These are phyloP conservation scores for Steatornis caripensis DNA, from an alignment of 2,113 vertebrate genomes.

Conservation along the genomic window DNA sequence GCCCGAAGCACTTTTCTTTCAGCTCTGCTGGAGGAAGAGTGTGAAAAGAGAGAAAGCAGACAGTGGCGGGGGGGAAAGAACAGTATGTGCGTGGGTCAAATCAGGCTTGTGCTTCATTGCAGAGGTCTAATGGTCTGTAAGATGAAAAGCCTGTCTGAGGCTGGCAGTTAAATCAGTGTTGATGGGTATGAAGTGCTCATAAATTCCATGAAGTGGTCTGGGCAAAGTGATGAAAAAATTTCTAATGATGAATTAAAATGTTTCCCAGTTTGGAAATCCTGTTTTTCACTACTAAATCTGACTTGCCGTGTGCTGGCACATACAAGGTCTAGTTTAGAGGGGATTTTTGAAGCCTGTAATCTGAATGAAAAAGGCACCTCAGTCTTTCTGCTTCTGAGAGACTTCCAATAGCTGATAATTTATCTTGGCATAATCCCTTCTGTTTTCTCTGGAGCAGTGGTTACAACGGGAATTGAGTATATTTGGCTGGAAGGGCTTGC, in stretches of 20 bases:
- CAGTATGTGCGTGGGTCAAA: neutral
- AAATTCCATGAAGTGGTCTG: neutral
- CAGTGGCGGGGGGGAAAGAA: neutral
- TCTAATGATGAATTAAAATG: neutral
- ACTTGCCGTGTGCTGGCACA: neutral
- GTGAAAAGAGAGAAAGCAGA: neutral
- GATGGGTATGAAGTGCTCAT: neutral
- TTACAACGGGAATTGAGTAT: neutral
- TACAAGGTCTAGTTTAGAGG: neutral
- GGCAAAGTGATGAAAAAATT: neutral
- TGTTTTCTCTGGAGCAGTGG: neutral
- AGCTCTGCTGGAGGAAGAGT: neutral
- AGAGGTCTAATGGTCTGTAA: neutral
- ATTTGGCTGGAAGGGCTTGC: neutral
- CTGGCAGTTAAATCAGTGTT: neutral
- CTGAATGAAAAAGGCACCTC: neutral
- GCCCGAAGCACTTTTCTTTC: neutral
- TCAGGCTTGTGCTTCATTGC: neutral
- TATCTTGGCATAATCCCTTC: neutral
- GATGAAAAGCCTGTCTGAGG: neutral
- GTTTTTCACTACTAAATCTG: neutral
- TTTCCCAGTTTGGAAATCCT: neutral
- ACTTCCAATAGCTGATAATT: neutral
- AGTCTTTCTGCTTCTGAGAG: neutral
- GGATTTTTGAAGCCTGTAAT: neutral